These are phyloP conservation scores for Thripadectes ignobilis DNA, from an alignment of 2,797 vertebrate genomes.

Conservation along the genomic window DNA sequence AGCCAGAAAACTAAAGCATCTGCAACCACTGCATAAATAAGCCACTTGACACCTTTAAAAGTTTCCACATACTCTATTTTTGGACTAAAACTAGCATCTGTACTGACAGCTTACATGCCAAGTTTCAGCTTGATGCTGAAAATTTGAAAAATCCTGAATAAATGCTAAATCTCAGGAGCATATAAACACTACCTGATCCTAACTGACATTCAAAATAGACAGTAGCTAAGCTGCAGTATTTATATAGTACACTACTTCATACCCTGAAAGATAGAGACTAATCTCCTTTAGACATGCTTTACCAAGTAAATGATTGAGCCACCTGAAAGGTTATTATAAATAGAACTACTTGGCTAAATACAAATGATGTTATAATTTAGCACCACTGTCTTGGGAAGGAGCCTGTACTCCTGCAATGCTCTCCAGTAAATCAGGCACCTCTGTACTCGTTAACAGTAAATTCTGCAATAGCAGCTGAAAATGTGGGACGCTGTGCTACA, in stretches of 20 bases:
- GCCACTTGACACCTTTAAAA: conserved; percentile 41
- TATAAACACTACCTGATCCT: conserved; percentile 44
- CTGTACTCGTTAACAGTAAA: neutral
- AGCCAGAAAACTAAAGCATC: conserved; percentile 17
- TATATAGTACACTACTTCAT: conserved; percentile 27
- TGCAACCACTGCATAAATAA: conserved; percentile 52
- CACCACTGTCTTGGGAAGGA: neutral
- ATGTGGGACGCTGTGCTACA: neutral
- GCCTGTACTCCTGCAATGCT: neutral
- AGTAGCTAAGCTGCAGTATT: conserved; percentile 28
- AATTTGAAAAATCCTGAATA: conserved; percentile 43
- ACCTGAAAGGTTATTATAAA: conserved; percentile 46
- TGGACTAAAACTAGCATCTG: conserved; percentile 32
- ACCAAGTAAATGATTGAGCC: neutral
- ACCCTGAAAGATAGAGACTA: conserved; percentile 1
- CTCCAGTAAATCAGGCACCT: neutral
- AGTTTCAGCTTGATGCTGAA: conserved; percentile 33
- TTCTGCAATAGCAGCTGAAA: neutral
- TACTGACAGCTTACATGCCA: conserved; percentile 46
- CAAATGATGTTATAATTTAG: neutral
- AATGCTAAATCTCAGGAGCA: conserved; percentile 13
- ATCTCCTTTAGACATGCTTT: conserved; percentile 26
- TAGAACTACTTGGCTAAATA: conserved; percentile 23
- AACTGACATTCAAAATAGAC: conserved; percentile 28
- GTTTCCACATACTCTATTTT: conserved; percentile 34